Evolutionary conservation across 2,797 vertebrate species (phyloP), one percentile per base, ranked within the genome.

Genomic region (Dromococcyx pavoninus): DNA sequence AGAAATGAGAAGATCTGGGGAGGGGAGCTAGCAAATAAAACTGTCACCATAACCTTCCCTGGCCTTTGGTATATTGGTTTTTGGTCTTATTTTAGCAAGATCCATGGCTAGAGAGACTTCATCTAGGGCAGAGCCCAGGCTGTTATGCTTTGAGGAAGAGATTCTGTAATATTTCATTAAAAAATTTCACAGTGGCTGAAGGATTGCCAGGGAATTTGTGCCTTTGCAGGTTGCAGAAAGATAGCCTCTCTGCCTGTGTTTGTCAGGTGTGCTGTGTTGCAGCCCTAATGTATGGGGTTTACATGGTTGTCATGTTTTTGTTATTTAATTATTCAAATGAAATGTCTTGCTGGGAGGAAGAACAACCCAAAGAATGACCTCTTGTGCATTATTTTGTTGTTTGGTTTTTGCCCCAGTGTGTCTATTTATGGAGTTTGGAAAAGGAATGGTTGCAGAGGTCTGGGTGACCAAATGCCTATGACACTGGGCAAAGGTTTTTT

Each of bases 401-500:
- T 94, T 7, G 2, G 15, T 78, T 97, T 96, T 96, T 81, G 64
- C 89, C 86, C 88, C 24, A 3, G 22, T 10, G 32, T 76, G 53
- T 88, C 91, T 95, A 22, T 94, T 93, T 95, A 80, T 67, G 35
- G 89, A 93, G 94, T 94, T 95, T 86, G 95, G 90, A 64, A 97
- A 97, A 97, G 94, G 77, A 96, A 96, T 89, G 94, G 94, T 93
- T 92, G 97, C 94, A 86, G 97, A 98, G 96, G 97, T 98, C 97
- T 97, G 98, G 94, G 95, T 97, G 97, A 97, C 96, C 76, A 64
- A 98, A 98, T 97, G 98, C 97, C 98, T 98, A 96, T 91, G 95
- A 98, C 98, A 98, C 97, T 37, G 88, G 97, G 97, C 97, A 96
- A 95, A 97, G 97, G 95, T 96, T 97, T 96, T 97, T 96, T 54